A percentile compares a stretch with the other conserved stretches of the same genome.
Evolutionary conservation across 2,113 vertebrate species (phyloP).

Genomic region (Indicator maculatus): DNA sequence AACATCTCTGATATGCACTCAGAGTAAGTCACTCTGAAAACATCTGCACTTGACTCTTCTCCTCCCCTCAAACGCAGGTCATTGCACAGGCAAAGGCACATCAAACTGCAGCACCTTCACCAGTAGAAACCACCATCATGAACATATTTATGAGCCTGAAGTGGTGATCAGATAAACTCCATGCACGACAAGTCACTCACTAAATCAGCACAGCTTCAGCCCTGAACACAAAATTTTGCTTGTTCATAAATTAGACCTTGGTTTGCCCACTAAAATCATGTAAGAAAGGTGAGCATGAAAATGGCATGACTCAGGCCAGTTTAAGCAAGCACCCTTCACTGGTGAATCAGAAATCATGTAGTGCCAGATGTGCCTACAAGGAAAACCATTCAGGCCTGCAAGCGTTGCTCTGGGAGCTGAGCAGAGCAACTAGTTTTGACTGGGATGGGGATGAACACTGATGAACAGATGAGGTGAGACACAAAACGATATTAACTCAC

Average conservation of each 20-base stretch:
- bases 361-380: not conserved
- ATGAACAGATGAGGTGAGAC: not conserved
- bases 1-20: fast-evolving
- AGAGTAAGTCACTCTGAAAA: not conserved
- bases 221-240: fast-evolving
- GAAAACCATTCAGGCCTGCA: not conserved
- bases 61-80: not conserved
- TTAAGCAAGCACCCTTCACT: not conserved
- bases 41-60: not conserved
- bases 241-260: not conserved
- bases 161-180: not conserved
- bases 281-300: not conserved
- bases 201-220: not conserved
- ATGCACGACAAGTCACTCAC: not conserved
- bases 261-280: not conserved
- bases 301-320: not conserved
- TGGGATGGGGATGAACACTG: not conserved
- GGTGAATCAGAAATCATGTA: not conserved
- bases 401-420: not conserved
- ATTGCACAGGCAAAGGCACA: not conserved
- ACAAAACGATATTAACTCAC: not conserved
- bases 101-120: not conserved
- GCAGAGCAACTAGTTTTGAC: fast-evolving
- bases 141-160: not conserved
- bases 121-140: not conserved